Evolutionary conservation across 2,113 vertebrate genomes (phyloP).

Genomic region (Epinephelus lanceolatus): DNA sequence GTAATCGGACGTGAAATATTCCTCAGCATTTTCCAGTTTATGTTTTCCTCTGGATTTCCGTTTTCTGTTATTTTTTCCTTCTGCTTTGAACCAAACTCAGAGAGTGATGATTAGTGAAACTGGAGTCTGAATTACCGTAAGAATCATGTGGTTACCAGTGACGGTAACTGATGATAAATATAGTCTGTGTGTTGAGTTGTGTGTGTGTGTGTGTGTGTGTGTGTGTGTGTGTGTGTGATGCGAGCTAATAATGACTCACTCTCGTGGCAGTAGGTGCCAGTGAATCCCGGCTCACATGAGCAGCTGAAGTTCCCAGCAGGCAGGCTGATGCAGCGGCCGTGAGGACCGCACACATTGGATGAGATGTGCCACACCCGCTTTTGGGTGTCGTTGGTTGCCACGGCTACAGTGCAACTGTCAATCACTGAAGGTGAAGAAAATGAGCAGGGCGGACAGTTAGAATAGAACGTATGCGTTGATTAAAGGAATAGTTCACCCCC

Average conservation of each 20-base stretch:
- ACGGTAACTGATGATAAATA: conserved; percentile 67
- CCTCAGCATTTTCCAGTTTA: neutral
- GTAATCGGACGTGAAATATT: neutral
- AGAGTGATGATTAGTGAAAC: conserved; percentile 25
- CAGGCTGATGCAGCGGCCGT: conserved; percentile 92
- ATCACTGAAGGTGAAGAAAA: conserved; percentile 84
- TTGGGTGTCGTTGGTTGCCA: conserved; percentile 86
- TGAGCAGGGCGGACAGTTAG: neutral
- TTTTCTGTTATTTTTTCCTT: neutral
- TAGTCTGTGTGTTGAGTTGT: conserved; percentile 43
- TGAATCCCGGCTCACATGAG: conserved; percentile 93
- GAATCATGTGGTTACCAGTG: conserved; percentile 34
- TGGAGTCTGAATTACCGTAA: conserved; percentile 40
- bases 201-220: neutral
- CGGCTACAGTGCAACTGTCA: conserved; percentile 93
- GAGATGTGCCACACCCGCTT: conserved; percentile 86
- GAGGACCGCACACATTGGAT: conserved; percentile 93
- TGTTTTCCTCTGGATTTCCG: neutral
- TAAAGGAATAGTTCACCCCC: too few relatives aligned
- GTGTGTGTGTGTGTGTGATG: conserved; percentile 16
- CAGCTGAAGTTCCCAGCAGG: conserved; percentile 96
- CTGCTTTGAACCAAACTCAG: conserved; percentile 24
- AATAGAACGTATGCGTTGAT: neutral
- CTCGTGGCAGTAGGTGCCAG: conserved; percentile 95
- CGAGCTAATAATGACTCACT: conserved; percentile 86